Conservation (phyloP, 2,888 invertebrate genomes). For the Eubasilissa splendida region DNA sequence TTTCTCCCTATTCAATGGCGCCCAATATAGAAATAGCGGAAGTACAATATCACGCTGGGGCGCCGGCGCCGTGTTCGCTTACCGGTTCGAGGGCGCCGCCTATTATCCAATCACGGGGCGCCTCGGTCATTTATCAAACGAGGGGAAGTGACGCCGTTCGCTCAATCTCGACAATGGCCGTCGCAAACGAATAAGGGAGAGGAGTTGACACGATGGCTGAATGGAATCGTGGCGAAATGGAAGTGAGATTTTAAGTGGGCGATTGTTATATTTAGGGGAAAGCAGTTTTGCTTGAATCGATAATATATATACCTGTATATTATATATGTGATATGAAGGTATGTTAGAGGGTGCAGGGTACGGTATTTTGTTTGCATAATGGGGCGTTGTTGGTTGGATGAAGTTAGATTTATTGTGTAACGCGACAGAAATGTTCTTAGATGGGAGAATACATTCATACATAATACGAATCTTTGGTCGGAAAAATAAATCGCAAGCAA, state of each 20-base stretch:
- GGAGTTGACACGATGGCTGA: background rate
- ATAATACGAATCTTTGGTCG: too few species aligned
- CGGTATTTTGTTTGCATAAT: background rate
- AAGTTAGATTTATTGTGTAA: background rate
- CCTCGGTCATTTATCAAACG: background rate
- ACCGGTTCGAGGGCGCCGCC: conserved; percentile 13
- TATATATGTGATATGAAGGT: background rate
- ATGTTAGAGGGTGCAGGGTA: background rate
- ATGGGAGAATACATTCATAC: too few species aligned
- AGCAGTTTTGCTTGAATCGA: too few species aligned
- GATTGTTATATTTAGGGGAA: background rate
- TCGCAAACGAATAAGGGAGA: conserved; percentile 13
- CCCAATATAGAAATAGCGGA: background rate
- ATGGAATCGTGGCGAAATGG: background rate
- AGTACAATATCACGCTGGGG: background rate
- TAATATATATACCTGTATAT: background rate
- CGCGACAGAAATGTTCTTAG: background rate
- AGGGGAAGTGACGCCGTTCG: conserved; percentile 14
- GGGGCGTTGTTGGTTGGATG: background rate
- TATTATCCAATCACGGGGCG: conserved; percentile 44
- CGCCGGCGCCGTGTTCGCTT: conserved; percentile 32
- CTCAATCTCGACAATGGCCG: conserved; percentile 7
- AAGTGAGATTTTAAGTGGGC: background rate
- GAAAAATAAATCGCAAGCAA: too few species aligned
- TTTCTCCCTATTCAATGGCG: conserved; percentile 6